These are phyloP conservation scores for Erythrolamprus reginae DNA, from an alignment of 2,113 vertebrate species.

Conservation along the genomic window DNA sequence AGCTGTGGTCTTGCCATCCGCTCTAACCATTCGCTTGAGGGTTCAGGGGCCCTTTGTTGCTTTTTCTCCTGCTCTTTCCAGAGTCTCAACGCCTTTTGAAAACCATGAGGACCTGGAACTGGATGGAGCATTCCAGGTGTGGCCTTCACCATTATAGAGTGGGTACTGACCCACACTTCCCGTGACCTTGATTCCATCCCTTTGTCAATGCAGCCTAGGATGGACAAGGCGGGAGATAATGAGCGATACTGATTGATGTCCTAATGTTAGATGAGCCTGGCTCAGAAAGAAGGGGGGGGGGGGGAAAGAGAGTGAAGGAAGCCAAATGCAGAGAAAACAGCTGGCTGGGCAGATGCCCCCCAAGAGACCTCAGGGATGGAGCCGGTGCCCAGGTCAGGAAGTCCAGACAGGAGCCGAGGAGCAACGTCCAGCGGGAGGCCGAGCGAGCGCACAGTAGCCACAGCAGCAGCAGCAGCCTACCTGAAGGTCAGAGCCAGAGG, in stretches of 20 bases:
- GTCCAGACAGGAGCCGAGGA: neutral
- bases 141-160: no score
- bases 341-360: neutral
- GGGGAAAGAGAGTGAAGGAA: neutral
- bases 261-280: neutral
- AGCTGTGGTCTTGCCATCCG: no score
- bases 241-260: neutral
- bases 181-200: no score
- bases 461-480: neutral
- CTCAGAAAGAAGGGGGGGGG: no score
- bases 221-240: neutral
- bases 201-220: neutral
- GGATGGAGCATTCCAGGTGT: no score
- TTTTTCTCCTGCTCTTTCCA: no score
- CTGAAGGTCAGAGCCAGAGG: neutral
- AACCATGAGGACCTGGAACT: no score
- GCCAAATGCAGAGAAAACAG: neutral
- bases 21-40: no score
- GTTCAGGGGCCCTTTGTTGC: no score
- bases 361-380: no score
- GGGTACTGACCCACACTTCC: no score
- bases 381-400: neutral
- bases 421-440: neutral
- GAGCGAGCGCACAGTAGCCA: neutral
- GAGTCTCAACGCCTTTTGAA: no score